Conservation (phyloP, 2,113 vertebrate species). For the Centropristis striata region DNA sequence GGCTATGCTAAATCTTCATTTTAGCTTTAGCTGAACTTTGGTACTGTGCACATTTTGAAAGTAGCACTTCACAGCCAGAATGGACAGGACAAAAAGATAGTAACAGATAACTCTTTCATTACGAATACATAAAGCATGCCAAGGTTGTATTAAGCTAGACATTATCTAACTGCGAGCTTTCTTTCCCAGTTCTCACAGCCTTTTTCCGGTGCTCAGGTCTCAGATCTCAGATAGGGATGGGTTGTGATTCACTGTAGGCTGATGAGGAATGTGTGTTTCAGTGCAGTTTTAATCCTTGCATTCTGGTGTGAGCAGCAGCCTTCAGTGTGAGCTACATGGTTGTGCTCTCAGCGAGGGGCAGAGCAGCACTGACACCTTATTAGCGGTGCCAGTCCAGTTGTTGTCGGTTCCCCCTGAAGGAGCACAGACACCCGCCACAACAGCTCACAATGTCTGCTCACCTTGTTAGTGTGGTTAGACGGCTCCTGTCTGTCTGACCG, state of each 20-base stretch:
- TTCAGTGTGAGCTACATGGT: slow-evolving; percentile 17
- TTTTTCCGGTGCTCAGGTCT: background rate
- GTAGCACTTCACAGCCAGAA: background rate
- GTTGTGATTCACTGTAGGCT: slow-evolving; percentile 17
- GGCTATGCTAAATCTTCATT: background rate
- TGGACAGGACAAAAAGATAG: background rate
- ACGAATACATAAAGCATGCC: background rate
- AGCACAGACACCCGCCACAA: slow-evolving; percentile 61
- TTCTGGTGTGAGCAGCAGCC: slow-evolving; percentile 24
- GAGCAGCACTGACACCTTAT: slow-evolving; percentile 68
- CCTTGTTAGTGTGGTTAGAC: slow-evolving; percentile 73
- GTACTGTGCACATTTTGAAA: too few species aligned
- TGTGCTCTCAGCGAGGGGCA: slow-evolving; percentile 47
- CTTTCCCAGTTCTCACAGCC: slow-evolving; percentile 5
- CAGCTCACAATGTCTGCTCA: slow-evolving; percentile 63
- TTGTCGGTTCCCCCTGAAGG: slow-evolving; percentile 68
- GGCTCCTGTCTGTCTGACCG: slow-evolving; percentile 45
- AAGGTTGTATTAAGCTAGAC: background rate
- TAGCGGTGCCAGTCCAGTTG: slow-evolving; percentile 59
- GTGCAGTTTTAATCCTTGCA: slow-evolving; percentile 30
- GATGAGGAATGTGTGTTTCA: slow-evolving; percentile 8
- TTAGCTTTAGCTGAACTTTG: background rate
- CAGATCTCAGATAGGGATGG: slow-evolving; percentile 9
- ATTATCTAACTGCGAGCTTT: slow-evolving; percentile 1
- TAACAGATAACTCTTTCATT: background rate